Evolutionary conservation across 2,113 vertebrate genomes (phyloP), one percentile per base, ranked within the genome.

Genomic region (Ranitomeya variabilis): DNA sequence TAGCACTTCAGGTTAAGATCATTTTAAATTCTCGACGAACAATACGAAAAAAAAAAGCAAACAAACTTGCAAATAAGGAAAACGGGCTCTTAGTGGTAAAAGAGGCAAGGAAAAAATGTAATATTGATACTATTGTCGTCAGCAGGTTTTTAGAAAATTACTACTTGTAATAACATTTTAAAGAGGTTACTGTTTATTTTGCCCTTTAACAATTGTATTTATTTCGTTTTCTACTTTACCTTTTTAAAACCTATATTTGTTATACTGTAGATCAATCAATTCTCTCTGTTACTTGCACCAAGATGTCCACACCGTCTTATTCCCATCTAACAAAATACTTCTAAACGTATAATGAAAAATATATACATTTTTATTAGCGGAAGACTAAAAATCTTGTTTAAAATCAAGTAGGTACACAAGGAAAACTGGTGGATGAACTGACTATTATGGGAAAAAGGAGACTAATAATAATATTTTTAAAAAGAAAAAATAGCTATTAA

Each of bases 51-150:
- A 7, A 21, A 54, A 60, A 1, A 8, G 13, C n/a, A 51, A 45
- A 45, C 37, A 45, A 45, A 45, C 37, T 52, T 82, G n/a, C 18
- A 83, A 84, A n/a, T n/a, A 83, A 4, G 13, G 13, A n/a, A 93
- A 93, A 92, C 92, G 94, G 95, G 95, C 95, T 96, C 95, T 94
- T 93, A 94, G 95, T 95, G 95, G 96, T 95, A 95, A 93, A 91
- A 94, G 4, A 94, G 94, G 93, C 93, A 94, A 93, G n/a, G 16
- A 23, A 64, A 54, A 67, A 66, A 54, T 23, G 37, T 45, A 5
- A 45, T 45, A 45, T 45, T 45, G 37, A 45, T 4, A 6, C 78
- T 88, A 92, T 90, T 59, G 89, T 90, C 8, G 7, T 74, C 71
- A 19, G 31, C 31, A 37, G 31, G 16, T 45, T 74, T 15, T 74